Evolutionary conservation across 2,888 invertebrate genomes (phyloP).

Genomic region (Volucella bombylans): DNA sequence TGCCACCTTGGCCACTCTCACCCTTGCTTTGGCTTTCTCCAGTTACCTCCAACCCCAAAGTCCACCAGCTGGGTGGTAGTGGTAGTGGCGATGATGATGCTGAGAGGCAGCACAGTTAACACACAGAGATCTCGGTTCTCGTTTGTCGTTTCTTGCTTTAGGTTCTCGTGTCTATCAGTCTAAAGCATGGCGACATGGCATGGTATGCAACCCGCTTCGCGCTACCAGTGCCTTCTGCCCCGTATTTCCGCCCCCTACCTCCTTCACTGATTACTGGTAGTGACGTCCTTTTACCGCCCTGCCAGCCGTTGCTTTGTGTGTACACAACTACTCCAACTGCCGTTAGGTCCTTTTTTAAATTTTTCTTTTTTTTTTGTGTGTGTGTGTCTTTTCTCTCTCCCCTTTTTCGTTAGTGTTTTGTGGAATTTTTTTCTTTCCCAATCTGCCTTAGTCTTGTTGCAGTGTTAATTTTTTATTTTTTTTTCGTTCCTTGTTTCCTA

Average conservation of each 20-base stretch:
- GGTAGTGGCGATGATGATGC: constrained; percentile 4
- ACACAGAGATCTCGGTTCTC: constrained; percentile 39
- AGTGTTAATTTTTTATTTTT: constrained; percentile 75
- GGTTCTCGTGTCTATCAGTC: constrained; percentile 68
- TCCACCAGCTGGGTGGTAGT: constrained; percentile 4
- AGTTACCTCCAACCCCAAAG: constrained; percentile 29
- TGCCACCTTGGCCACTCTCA: constrained; percentile 70
- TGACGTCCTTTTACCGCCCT: constrained; percentile 59
- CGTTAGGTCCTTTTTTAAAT: constrained; percentile 75
- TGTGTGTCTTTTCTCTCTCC: constrained; percentile 21
- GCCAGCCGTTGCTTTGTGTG: constrained; percentile 64
- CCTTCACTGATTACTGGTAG: constrained; percentile 50
- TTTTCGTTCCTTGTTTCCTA: constrained; percentile 49
- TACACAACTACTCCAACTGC: constrained; percentile 71
- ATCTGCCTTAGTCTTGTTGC: constrained; percentile 77
- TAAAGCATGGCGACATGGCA: constrained; percentile 58
- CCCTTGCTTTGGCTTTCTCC: constrained; percentile 67
- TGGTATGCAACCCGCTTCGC: constrained; percentile 68
- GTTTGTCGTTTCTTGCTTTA: constrained; percentile 40
- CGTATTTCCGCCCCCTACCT: constrained; percentile 62
- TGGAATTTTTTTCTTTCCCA: constrained; percentile 78
- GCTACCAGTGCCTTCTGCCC: constrained; percentile 73
- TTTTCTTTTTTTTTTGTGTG: constrained; percentile 6
- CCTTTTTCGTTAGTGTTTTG: constrained; percentile 76
- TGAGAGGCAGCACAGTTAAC: constrained; percentile 36